Evolutionary conservation across 1,140 invertebrate genomes (phyloP).

Genomic region (Eumaeus atala): DNA sequence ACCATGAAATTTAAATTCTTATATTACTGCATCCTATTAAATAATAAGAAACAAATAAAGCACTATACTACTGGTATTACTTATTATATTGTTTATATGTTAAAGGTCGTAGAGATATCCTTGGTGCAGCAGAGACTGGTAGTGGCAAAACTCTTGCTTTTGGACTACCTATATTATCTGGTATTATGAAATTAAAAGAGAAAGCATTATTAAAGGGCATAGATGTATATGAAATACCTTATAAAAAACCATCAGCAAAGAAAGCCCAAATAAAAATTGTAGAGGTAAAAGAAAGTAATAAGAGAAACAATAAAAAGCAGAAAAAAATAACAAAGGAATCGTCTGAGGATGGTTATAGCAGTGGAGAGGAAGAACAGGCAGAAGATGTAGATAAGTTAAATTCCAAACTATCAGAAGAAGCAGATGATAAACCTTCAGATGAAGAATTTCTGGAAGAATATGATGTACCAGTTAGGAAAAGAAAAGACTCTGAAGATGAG

Average conservation of each 20-base stretch:
- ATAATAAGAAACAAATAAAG: neutral
- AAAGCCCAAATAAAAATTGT: constrained; percentile 39
- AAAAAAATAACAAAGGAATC: constrained; percentile 43
- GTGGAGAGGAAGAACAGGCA: constrained; percentile 39
- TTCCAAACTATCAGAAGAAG: constrained; percentile 24
- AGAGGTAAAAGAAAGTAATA: constrained; percentile 38
- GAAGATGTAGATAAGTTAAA: neutral
- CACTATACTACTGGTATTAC: neutral
- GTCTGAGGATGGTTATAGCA: constrained; percentile 58
- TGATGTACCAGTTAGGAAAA: constrained; percentile 44
- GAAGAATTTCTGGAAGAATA: constrained; percentile 50
- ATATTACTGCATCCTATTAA: too few relatives aligned
- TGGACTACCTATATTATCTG: constrained; percentile 92
- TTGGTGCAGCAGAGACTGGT: constrained; percentile 97
- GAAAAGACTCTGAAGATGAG: constrained; percentile 34
- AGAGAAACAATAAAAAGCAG: constrained; percentile 20
- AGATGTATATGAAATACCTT: constrained; percentile 61
- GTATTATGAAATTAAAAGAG: constrained; percentile 84
- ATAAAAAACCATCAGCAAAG: constrained; percentile 52
- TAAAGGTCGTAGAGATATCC: constrained; percentile 85
- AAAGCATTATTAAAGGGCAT: constrained; percentile 47
- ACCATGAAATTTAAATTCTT: too few relatives aligned
- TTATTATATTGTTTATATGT: constrained; percentile 19
- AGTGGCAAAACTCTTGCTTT: constrained; percentile 98
- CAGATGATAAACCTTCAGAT: constrained; percentile 31